Conservation (phyloP, 2,888 invertebrate genomes). For the Epistrophe grossulariae region DNA sequence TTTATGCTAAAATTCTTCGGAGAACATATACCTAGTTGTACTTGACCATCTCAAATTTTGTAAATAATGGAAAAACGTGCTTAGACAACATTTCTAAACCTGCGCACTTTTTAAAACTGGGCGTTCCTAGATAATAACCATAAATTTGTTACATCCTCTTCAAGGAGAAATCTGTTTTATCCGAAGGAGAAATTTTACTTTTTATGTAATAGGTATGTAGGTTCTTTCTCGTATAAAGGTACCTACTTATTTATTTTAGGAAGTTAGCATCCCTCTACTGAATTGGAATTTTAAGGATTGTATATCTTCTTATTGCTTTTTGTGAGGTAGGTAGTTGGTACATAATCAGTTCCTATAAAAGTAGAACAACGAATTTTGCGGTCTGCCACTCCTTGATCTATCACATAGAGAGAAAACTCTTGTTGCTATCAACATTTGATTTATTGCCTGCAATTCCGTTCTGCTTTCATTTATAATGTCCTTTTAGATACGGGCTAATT, state of each 20-base stretch:
- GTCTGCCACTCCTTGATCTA: conserved; percentile 30
- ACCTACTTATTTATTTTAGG: neutral
- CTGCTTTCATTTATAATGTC: conserved; percentile 57
- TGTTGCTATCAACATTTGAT: conserved; percentile 52
- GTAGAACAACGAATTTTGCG: conserved; percentile 39
- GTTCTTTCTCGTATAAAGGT: neutral
- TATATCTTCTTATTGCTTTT: conserved; percentile 60
- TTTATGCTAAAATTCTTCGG: neutral
- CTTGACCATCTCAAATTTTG: conserved; percentile 5
- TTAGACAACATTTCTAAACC: conserved; percentile 10
- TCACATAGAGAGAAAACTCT: conserved; percentile 18
- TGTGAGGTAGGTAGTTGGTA: neutral
- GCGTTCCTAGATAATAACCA: conserved; percentile 52
- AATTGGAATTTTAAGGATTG: neutral
- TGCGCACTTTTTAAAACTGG: conserved; percentile 61
- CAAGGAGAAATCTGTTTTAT: conserved; percentile 60
- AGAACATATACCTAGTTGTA: neutral
- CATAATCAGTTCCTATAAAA: conserved; percentile 49
- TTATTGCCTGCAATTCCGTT: conserved; percentile 58
- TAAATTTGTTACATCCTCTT: conserved; percentile 38
- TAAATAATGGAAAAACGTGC: neutral
- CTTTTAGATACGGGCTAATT: conserved; percentile 55
- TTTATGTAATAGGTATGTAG: neutral
- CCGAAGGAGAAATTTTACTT: conserved; percentile 56
- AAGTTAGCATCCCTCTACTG: neutral